A percentile compares a stretch with the other conserved stretches of the same genome.
phyloP scores from a whole-genome alignment of 2,888 invertebrate genomes.

The Agrotis exclamationis region DNA sequence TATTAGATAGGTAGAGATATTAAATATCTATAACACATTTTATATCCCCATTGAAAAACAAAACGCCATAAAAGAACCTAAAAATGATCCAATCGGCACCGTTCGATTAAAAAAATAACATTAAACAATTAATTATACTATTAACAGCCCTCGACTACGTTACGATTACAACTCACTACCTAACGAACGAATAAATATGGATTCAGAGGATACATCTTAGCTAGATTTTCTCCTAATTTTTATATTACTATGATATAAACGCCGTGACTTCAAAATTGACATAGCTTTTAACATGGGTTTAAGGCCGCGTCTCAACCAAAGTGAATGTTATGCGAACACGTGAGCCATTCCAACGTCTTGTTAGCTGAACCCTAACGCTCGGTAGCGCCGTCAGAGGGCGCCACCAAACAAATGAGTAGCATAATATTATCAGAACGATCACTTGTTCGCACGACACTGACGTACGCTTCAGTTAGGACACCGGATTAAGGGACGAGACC shows the following conservation, averaged over 20 bases:
- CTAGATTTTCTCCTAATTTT: slow-evolving; percentile 32
- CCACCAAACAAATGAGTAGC: not conserved
- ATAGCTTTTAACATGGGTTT: slow-evolving; percentile 31
- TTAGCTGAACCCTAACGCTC: not conserved
- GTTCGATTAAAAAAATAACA: slow-evolving; percentile 53
- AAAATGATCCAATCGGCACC: slow-evolving; percentile 29
- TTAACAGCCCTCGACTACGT: slow-evolving; percentile 73
- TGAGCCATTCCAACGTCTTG: not conserved
- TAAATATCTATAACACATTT: slow-evolving; percentile 1
- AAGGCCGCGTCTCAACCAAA: not conserved
- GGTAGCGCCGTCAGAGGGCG: not conserved
- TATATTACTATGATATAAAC: slow-evolving; percentile 15
- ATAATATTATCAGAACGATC: not conserved
- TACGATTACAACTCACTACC: slow-evolving; percentile 53
- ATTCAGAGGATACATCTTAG: slow-evolving; percentile 33
- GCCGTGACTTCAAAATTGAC: slow-evolving; percentile 50
- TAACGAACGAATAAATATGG: slow-evolving; percentile 49
- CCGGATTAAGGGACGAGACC: slow-evolving; percentile 25
- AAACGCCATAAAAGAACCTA: slow-evolving; percentile 17
- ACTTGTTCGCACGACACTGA: not conserved
- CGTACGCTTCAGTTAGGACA: not conserved
- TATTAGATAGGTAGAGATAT: no score
- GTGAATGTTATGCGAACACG: not conserved
- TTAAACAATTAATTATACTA: slow-evolving; percentile 66
- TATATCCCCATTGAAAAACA: slow-evolving; percentile 12